Conservation (phyloP, 2,797 vertebrate genomes). For the Darevskia mixta region DNA sequence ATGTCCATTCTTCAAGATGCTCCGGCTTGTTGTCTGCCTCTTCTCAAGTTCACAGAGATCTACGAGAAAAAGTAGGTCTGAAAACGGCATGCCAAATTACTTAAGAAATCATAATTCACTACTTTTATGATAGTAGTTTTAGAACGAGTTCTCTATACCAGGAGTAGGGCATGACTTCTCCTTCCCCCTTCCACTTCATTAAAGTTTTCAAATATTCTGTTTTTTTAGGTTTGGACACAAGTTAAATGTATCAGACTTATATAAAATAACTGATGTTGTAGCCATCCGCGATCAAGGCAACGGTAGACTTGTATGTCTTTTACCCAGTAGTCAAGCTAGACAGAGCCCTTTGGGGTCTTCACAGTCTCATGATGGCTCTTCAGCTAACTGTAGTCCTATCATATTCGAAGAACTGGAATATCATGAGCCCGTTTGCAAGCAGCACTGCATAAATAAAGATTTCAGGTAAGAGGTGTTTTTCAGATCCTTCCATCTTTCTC, state of each 20-base stretch:
- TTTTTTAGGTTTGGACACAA: slow-evolving; percentile 88
- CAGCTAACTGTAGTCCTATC: slow-evolving; percentile 91
- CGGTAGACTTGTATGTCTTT: slow-evolving; percentile 90
- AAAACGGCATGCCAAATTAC: fast-evolving
- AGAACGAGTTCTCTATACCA: neutral
- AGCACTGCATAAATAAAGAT: slow-evolving; percentile 86
- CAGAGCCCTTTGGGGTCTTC: slow-evolving; percentile 94
- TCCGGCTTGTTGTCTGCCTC: slow-evolving; percentile 93
- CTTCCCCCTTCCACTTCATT: too few relatives aligned
- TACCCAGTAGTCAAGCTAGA: slow-evolving; percentile 89
- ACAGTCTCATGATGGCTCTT: slow-evolving; percentile 92
- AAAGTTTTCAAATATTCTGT: neutral
- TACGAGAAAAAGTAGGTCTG: slow-evolving; percentile 94
- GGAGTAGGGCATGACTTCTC: neutral
- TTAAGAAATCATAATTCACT: neutral
- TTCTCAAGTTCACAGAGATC: slow-evolving; percentile 95
- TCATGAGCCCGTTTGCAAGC: slow-evolving; percentile 94
- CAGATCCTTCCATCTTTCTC: slow-evolving; percentile 11
- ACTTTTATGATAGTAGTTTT: neutral
- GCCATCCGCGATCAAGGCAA: slow-evolving; percentile 91
- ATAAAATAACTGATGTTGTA: slow-evolving; percentile 90
- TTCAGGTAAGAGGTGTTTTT: slow-evolving; percentile 84
- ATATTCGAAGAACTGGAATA: slow-evolving; percentile 97
- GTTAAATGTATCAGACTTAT: slow-evolving; percentile 88
- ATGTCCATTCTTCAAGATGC: slow-evolving; percentile 93